These are phyloP conservation scores for Sander vitreus DNA, from an alignment of 2,113 vertebrate genomes.

Conservation along the genomic window DNA sequence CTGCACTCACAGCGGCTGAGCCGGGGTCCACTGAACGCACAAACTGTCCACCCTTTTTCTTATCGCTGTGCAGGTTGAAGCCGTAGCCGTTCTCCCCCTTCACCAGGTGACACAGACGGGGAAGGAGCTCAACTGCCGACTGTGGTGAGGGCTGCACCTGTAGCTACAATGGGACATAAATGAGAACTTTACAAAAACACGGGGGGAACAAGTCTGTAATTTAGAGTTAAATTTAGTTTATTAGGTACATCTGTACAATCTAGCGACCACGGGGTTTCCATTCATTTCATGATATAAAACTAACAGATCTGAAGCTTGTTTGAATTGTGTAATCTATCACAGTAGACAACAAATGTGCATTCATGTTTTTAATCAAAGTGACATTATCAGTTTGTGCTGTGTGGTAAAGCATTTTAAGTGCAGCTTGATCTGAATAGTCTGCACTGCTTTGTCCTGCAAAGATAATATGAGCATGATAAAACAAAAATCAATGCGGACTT, in stretches of 20 bases:
- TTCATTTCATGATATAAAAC: neutral
- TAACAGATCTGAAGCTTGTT: neutral
- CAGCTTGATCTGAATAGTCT: neutral
- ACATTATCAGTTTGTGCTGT: neutral
- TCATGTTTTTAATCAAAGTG: neutral
- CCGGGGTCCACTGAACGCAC: slow-evolving; percentile 91
- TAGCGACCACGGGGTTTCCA: neutral
- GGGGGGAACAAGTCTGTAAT: neutral
- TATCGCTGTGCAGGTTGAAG: slow-evolving; percentile 96
- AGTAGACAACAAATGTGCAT: neutral
- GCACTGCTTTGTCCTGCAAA: neutral
- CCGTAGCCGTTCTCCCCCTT: slow-evolving; percentile 91
- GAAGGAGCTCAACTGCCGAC: slow-evolving; percentile 83
- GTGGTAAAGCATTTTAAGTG: neutral
- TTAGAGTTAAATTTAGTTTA: neutral
- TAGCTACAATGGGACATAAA: slow-evolving; percentile 6
- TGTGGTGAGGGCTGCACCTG: slow-evolving; percentile 80
- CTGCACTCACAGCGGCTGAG: slow-evolving; percentile 87
- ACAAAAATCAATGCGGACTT: neutral
- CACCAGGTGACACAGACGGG: slow-evolving; percentile 90
- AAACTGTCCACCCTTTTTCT: slow-evolving; percentile 89
- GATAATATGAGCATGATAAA: neutral
- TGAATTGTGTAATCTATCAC: neutral
- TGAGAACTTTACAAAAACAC: neutral
- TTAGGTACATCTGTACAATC: neutral